Evolutionary conservation across 1,140 invertebrate species (phyloP), one percentile per base, ranked within the genome.

Genomic region (Myzus persicae): DNA sequence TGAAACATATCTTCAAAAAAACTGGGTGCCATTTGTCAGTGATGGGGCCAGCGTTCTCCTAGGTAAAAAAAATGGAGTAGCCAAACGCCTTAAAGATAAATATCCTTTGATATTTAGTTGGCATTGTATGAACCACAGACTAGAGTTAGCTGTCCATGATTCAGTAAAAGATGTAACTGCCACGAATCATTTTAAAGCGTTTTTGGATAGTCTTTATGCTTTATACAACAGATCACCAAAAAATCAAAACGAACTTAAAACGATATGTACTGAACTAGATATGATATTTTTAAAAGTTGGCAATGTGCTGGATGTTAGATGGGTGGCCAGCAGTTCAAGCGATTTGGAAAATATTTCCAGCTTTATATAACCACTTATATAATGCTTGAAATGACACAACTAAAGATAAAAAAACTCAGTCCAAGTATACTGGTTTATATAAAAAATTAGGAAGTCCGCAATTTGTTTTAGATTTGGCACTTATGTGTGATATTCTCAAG

Each of bases 211-310:
- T n/a, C 38, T 88, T 31, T 48, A 88, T 88, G 24, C 42, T 46
- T 46, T 88, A 44, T 88, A 48, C 38, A 88, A 87, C 36, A 87
- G 40, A 36, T 42, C 38, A 31, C 42, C 38, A 87, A 87, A 46
- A 51, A 87, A 87, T 87, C 22, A 44, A 42, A 87, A 42, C 40
- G 40, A 87, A 38, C 18, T 36, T n/a, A 89, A 89, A 89, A 40
- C 7, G n/a, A 20, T 51, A n/a, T 48, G n/a, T 54, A 14, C 40
- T 46, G 87, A 89, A 89, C 31, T 89, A 36, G n/a, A 89, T 89
- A 89, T 89, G 22, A 89, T 89, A n/a, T 89, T 89, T 89, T 46
- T 89, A 48, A 89, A 89, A 89, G 42, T 89, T 89, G 87, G 87
- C 38, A 88, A 46, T 8, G 87, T 88, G 7, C 44, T 88, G 18